phyloP scores from a whole-genome alignment of 2,888 invertebrate genomes.

The Standfussiana lucernea region DNA sequence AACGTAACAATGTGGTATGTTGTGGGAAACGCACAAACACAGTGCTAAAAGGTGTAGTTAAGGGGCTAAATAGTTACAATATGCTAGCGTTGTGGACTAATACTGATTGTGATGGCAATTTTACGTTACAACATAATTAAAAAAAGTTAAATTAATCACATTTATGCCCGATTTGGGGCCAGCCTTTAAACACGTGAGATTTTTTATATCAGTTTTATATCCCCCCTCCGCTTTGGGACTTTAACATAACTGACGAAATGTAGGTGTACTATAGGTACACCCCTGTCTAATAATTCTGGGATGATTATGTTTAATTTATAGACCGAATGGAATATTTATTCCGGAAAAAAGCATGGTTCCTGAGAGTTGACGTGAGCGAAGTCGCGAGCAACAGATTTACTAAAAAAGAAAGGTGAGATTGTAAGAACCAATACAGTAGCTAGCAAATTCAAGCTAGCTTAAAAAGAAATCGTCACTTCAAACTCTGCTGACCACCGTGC shows the following conservation, averaged over 20 bases:
- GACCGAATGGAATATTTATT: too few species aligned
- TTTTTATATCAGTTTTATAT: too few species aligned
- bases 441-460: background rate
- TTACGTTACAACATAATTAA: too few species aligned
- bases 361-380: background rate
- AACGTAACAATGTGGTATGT: slow-evolving; percentile 23
- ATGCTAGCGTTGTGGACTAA: background rate
- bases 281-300: too few species aligned
- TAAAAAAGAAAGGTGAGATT: background rate
- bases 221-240: too few species aligned
- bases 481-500: background rate
- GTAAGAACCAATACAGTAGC: background rate
- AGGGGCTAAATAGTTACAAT: background rate
- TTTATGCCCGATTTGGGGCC: too few species aligned
- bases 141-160: too few species aligned
- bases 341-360: background rate
- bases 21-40: slow-evolving; percentile 23
- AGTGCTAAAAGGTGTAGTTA: background rate
- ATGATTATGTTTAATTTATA: too few species aligned
- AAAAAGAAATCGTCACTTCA: background rate
- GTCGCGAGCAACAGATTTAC: background rate
- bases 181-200: too few species aligned
- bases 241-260: too few species aligned
- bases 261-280: too few species aligned
- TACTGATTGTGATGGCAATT: background rate